A percentile compares a stretch with the other conserved stretches of the same genome.
Conservation (phyloP, 2,113 vertebrate genomes). For the Paratilapia polleni region DNA sequence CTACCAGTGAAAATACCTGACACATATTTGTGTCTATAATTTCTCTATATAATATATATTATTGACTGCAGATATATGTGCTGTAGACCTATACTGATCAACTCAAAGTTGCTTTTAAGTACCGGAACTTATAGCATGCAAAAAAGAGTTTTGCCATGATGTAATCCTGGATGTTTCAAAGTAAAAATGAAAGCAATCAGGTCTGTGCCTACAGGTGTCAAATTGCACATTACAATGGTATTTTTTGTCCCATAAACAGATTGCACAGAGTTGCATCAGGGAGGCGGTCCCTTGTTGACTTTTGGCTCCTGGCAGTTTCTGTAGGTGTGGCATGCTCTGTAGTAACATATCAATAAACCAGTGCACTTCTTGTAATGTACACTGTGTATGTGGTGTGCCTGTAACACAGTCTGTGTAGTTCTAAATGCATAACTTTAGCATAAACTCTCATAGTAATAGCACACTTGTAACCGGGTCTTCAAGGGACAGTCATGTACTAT, state of each 20-base stretch:
- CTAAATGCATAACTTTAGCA: background rate
- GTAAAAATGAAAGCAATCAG: background rate
- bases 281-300: background rate
- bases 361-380: background rate
- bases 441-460: background rate
- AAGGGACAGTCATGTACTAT: background rate
- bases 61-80: background rate
- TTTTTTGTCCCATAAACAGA: background rate
- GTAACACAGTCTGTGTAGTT: background rate
- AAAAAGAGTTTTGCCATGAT: background rate
- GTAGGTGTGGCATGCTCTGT: background rate
- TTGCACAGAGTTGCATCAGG: constrained; percentile 52
- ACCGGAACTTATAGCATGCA: background rate
- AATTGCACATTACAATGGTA: background rate
- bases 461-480: background rate
- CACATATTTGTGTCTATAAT: background rate
- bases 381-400: background rate
- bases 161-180: background rate
- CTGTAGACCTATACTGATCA: background rate
- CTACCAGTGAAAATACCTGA: background rate
- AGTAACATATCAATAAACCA: background rate
- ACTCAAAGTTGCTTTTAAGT: background rate
- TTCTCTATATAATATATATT: background rate
- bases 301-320: background rate
- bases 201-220: background rate